A percentile compares a stretch with the other conserved stretches of the same genome.
Evolutionary conservation across 2,113 vertebrate genomes (phyloP).

Genomic region (Sceloporus tristichus): DNA sequence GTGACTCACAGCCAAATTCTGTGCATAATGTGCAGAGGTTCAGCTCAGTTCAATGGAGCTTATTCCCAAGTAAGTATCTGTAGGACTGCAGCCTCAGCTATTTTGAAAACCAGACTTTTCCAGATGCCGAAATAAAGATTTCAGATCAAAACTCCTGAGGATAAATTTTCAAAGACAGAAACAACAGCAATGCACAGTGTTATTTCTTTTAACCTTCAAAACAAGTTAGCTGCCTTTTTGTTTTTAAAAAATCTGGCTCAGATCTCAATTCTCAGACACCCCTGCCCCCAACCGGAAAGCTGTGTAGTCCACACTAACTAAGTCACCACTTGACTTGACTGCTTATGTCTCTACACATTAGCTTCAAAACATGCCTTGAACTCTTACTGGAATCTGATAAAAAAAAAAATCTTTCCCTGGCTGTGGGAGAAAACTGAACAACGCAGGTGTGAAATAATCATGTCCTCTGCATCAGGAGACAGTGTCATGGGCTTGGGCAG

Average conservation of each 20-base stretch:
- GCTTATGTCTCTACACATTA: slow-evolving; percentile 64
- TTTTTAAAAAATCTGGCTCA: slow-evolving; percentile 12
- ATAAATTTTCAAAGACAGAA: background rate
- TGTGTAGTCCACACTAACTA: slow-evolving; percentile 54
- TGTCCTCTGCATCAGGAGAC: slow-evolving; percentile 55
- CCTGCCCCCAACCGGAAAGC: slow-evolving; percentile 10
- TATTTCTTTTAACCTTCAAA: slow-evolving; percentile 7
- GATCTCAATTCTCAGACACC: background rate
- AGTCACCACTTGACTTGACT: slow-evolving; percentile 53
- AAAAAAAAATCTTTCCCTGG: slow-evolving; percentile 39
- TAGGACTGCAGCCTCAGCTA: background rate
- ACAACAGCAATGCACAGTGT: background rate
- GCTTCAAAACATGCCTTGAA: slow-evolving; percentile 58
- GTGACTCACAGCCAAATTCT: background rate
- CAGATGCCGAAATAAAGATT: slow-evolving; percentile 26
- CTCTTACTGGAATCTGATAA: slow-evolving; percentile 64
- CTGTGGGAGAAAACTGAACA: slow-evolving; percentile 63
- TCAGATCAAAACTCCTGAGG: background rate
- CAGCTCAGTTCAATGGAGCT: background rate
- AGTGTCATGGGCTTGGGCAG: slow-evolving; percentile 55
- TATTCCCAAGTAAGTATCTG: background rate
- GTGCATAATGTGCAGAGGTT: background rate
- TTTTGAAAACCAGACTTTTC: background rate
- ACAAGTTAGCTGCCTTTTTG: background rate
- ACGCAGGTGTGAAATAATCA: slow-evolving; percentile 70